Evolutionary conservation across 2,797 vertebrate genomes (phyloP).

Genomic region (Meda fulgida): DNA sequence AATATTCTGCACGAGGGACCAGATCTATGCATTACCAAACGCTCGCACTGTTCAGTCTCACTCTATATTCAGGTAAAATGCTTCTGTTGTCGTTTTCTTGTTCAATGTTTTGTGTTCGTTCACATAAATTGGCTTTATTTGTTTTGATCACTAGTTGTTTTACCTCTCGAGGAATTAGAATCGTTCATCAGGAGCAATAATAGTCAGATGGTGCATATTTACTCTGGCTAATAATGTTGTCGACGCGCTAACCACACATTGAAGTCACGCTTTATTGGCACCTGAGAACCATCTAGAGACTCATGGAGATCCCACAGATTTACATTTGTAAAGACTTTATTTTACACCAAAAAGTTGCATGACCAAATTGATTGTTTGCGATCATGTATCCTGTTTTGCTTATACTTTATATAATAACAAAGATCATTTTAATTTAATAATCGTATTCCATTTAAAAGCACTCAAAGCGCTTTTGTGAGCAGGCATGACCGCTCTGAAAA

Average conservation of each 20-base stretch:
- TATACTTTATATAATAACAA: conserved; percentile 47
- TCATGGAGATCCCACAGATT: not conserved
- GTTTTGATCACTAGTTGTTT: not conserved
- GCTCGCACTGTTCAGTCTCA: conserved; percentile 70
- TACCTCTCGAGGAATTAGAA: not conserved
- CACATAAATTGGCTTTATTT: conserved; percentile 2
- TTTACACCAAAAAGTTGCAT: not conserved
- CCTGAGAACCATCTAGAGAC: not conserved
- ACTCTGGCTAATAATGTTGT: not conserved
- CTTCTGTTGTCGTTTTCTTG: conserved; percentile 51
- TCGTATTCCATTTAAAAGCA: conserved; percentile 44
- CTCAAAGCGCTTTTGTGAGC: conserved; percentile 27
- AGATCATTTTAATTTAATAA: not conserved
- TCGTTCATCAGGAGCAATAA: conserved; percentile 49
- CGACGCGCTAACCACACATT: not conserved
- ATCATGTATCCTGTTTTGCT: conserved; percentile 11
- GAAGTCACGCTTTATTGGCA: not conserved
- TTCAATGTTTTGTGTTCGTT: conserved; percentile 17
- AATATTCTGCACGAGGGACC: conserved; percentile 58
- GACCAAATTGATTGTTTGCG: not conserved
- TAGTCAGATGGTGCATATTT: conserved; percentile 19
- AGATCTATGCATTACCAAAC: conserved; percentile 85
- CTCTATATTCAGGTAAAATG: conserved; percentile 31
- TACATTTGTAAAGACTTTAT: not conserved
- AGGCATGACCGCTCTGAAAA: not conserved